Conservation (phyloP, 2,797 vertebrate species). For the Oophaga sylvatica region DNA sequence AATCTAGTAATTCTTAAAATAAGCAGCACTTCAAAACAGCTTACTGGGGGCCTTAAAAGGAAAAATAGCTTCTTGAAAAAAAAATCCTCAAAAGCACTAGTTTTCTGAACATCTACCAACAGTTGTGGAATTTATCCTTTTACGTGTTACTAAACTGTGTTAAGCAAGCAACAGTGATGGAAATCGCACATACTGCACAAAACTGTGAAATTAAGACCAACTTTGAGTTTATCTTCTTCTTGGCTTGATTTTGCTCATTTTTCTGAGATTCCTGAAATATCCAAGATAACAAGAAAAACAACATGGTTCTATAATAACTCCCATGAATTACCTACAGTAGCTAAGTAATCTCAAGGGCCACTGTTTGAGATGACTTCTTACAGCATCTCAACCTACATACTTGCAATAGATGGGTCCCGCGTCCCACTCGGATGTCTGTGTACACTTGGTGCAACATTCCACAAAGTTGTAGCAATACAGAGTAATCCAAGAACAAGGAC, state of each 20-base stretch:
- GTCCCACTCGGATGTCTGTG: no score
- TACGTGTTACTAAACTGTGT: background rate
- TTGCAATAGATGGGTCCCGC: no score
- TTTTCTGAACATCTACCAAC: background rate
- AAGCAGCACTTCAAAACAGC: slow-evolving; percentile 24
- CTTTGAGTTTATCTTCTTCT: background rate
- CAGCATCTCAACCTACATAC: no score
- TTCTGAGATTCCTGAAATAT: background rate
- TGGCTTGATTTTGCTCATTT: background rate
- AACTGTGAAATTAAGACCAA: background rate
- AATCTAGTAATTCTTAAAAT: slow-evolving; percentile 28
- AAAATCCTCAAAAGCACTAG: background rate
- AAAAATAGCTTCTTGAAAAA: background rate
- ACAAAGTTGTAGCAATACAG: no score
- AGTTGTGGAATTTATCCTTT: background rate
- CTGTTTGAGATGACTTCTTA: no score
- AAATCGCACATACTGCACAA: background rate
- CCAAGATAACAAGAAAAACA: background rate
- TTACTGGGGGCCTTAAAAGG: slow-evolving; percentile 11
- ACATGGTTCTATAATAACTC: no score
- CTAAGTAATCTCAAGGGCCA: no score
- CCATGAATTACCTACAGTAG: no score
- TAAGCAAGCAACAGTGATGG: background rate
- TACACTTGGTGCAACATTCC: no score
- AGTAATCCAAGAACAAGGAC: no score